Conservation (phyloP, 2,888 invertebrate species). For the Leptinotarsa juncta region DNA sequence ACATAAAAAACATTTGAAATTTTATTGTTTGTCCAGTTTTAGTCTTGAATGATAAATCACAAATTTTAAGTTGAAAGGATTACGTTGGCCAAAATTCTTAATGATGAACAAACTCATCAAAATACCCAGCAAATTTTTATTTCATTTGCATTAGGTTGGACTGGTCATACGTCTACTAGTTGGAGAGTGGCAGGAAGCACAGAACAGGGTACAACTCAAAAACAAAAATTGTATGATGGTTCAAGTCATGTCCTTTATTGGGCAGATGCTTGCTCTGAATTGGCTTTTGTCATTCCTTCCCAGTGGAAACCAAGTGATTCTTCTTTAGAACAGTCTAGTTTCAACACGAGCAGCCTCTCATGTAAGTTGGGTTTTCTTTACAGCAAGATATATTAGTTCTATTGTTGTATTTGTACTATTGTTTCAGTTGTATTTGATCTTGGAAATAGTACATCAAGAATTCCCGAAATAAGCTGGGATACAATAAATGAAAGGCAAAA, state of each 20-base stretch:
- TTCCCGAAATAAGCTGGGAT: no score
- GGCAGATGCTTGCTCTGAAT: slow-evolving; percentile 94
- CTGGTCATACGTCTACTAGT: slow-evolving; percentile 89
- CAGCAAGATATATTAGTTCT: background rate
- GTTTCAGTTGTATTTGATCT: no score
- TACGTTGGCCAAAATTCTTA: no score
- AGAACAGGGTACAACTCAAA: slow-evolving; percentile 47
- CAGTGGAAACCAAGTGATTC: slow-evolving; percentile 56
- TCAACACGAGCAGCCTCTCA: slow-evolving; percentile 59
- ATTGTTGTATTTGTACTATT: no score
- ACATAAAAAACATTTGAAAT: no score
- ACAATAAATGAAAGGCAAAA: no score
- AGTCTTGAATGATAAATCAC: no score
- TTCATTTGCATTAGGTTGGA: slow-evolving; percentile 73
- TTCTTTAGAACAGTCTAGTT: slow-evolving; percentile 49
- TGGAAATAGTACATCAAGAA: no score
- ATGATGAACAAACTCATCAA: no score
- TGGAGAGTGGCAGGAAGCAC: slow-evolving; percentile 69
- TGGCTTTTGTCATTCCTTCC: slow-evolving; percentile 93
- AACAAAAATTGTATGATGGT: slow-evolving; percentile 77
- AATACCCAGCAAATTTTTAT: background rate
- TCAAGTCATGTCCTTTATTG: slow-evolving; percentile 90
- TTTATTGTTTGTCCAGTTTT: no score
- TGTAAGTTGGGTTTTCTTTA: slow-evolving; percentile 52
- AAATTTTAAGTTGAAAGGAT: no score